Evolutionary conservation across 2,888 invertebrate species (phyloP).

Genomic region (Pseudeuparius sepicola): DNA sequence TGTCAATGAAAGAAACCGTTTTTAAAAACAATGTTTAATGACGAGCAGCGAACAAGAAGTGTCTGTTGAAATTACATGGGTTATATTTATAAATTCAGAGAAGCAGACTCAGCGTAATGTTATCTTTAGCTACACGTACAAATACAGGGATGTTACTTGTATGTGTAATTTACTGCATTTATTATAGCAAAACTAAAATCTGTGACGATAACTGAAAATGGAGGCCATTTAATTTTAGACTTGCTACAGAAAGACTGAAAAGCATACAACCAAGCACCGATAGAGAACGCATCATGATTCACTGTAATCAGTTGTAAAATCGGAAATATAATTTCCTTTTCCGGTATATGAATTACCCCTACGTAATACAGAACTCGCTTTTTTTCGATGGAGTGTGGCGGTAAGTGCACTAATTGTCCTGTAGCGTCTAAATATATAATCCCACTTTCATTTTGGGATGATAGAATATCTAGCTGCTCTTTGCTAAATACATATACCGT

Average conservation of each 20-base stretch:
- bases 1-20: too few species aligned
- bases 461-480: neutral
- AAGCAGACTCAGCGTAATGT: too few species aligned
- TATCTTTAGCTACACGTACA: slow-evolving; percentile 4
- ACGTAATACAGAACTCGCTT: slow-evolving; percentile 9
- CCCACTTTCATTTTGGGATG: neutral
- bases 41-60: too few species aligned
- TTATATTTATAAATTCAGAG: too few species aligned
- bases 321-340: neutral
- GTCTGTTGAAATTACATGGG: too few species aligned
- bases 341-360: slow-evolving; percentile 2
- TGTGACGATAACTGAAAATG: slow-evolving; percentile 6
- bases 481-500: slow-evolving; percentile 3
- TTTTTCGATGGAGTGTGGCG: neutral
- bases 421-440: slow-evolving; percentile 7
- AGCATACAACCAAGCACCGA: slow-evolving; percentile 6
- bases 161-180: slow-evolving; percentile 6
- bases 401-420: slow-evolving; percentile 7
- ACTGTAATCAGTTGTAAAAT: slow-evolving; percentile 2
- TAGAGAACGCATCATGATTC: slow-evolving; percentile 7
- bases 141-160: too few species aligned
- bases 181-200: slow-evolving; percentile 10
- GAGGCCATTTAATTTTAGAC: slow-evolving; percentile 4
- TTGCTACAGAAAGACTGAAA: slow-evolving; percentile 5
- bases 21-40: too few species aligned